Evolutionary conservation across 2,888 invertebrate genomes (phyloP), one percentile per base, ranked within the genome.

Genomic region (Eupithecia dodoneata): DNA sequence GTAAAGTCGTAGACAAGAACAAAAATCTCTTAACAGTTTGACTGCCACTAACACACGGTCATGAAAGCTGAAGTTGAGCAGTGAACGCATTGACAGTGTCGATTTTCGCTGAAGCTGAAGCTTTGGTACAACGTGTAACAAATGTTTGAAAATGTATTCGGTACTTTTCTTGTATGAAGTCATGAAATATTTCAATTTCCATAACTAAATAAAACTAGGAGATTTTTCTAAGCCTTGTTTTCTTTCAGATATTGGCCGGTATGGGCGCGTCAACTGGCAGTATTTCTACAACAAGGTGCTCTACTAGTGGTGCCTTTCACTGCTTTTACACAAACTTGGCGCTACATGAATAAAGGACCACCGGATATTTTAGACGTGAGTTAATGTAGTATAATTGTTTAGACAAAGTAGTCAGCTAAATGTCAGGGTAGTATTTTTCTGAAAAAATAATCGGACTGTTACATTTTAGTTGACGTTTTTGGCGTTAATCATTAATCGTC

Each of bases 301-400:
- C 91, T 98, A 65, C 90, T 98, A 5, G 93, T 97, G 7, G 96
- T 98, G 52, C 98, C 97, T 0, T 89, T 97, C 18, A 96, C 97
- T 0, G 97, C 97, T 1, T 96, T 97, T 83, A 95, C 97, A 74
- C 97, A 97, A 82, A 96, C 96, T 0, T 96, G 96, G 92, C 92
- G 96, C 2, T 98, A 98, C 90, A 94, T 98, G 84, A 97, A 97
- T 83, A 97, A 96, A 81, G 98, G 98, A 52, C 98, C 98, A n/a
- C 96, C 97, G 0, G 98, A 98, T 91, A 97, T 98, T 86, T 96
- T 98, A 76, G 98, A 98, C 89, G 98, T 98, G 93, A 96, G 96
- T 79, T 12, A 10, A 55, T 55, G 4, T 55, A 15, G 52, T 6
- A 47, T 47, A 47, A 47, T 47, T 47, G 47, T 47, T 44, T 44